Percentiles rank a stretch among this genome's conserved stretches.
phyloP scores from a whole-genome alignment of 2,113 vertebrate genomes.

The Strix uralensis region DNA sequence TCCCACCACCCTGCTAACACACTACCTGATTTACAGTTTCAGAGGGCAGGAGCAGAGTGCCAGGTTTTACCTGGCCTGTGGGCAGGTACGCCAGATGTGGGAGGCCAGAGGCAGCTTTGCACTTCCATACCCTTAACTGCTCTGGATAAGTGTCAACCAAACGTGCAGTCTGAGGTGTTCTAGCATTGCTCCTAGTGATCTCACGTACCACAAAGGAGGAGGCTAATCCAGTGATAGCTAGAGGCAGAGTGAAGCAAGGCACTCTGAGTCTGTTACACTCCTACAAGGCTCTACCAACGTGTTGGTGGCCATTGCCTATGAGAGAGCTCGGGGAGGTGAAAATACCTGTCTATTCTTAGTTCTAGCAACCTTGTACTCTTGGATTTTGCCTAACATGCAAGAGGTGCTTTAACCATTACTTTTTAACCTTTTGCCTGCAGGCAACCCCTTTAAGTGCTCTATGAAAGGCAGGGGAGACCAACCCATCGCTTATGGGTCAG shows the following conservation, averaged over 20 bases:
- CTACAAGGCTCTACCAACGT: background rate
- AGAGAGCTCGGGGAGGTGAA: background rate
- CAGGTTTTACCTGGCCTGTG: background rate
- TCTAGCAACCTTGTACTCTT: background rate
- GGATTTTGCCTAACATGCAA: background rate
- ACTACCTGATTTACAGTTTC: background rate
- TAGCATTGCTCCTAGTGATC: background rate
- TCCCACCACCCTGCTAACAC: background rate
- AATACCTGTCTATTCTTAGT: background rate
- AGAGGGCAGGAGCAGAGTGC: background rate
- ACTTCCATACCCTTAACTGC: background rate
- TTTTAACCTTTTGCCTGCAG: background rate
- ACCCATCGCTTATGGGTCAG: background rate
- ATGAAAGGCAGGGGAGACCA: background rate
- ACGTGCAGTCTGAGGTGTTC: background rate
- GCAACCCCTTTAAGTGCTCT: background rate
- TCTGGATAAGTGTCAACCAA: background rate
- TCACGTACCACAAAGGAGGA: background rate
- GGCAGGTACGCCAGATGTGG: fast-evolving
- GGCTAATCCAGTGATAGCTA: fast-evolving
- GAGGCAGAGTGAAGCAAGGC: background rate
- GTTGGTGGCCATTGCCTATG: fast-evolving
- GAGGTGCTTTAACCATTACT: background rate
- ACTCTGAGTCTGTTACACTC: fast-evolving
- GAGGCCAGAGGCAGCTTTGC: background rate